Evolutionary conservation across 2,888 invertebrate genomes (phyloP).

Genomic region (Eulithis prunata): DNA sequence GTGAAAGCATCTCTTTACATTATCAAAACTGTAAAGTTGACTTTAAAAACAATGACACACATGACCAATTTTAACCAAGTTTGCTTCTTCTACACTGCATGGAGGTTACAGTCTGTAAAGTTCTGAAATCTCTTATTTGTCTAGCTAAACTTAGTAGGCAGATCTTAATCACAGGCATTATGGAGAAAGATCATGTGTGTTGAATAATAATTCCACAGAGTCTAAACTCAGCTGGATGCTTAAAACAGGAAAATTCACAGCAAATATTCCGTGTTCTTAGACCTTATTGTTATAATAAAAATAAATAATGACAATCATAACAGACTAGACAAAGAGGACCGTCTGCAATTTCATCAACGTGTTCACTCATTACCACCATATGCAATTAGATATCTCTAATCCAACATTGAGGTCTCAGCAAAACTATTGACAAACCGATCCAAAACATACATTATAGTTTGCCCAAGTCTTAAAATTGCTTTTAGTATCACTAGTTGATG

Average conservation of each 20-base stretch:
- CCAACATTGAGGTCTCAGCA: conserved; percentile 64
- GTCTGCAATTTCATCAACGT: conserved; percentile 64
- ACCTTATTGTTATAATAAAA: conserved; percentile 55
- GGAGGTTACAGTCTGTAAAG: not conserved
- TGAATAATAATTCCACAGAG: not conserved
- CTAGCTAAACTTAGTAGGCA: not conserved
- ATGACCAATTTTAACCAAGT: conserved; percentile 3
- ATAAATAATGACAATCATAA: conserved; percentile 70
- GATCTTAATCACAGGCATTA: not conserved
- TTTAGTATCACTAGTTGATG: conserved; percentile 48
- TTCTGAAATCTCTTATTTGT: not conserved
- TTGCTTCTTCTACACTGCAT: not conserved
- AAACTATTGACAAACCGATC: conserved; percentile 47
- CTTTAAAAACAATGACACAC: conserved; percentile 9
- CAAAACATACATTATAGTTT: conserved; percentile 48
- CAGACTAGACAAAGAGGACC: conserved; percentile 73
- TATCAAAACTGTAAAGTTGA: conserved; percentile 15
- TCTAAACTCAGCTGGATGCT: conserved; percentile 48
- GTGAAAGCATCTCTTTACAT: conserved; percentile 46
- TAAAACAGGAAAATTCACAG: conserved; percentile 56
- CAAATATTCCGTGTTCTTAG: conserved; percentile 54
- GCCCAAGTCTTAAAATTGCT: conserved; percentile 53
- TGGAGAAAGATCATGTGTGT: conserved; percentile 3
- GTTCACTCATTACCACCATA: conserved; percentile 44
- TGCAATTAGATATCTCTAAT: conserved; percentile 47